Conservation (phyloP, 2,113 vertebrate species). For the Chionis minor region DNA sequence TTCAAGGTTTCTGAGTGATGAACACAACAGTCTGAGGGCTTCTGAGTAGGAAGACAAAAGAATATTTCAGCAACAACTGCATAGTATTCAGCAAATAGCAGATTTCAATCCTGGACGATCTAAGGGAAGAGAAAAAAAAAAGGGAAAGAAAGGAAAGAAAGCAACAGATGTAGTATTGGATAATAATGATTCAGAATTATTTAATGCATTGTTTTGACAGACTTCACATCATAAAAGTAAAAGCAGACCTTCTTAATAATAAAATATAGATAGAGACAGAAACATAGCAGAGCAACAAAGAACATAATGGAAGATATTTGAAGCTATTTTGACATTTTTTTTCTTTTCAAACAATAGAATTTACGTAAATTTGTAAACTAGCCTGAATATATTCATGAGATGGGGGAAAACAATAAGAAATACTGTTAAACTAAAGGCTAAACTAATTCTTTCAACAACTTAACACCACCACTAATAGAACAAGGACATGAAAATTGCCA, state of each 20-base stretch:
- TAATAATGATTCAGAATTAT: slow-evolving; percentile 69
- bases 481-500: neutral
- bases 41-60: neutral
- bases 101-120: slow-evolving; percentile 37
- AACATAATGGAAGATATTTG: slow-evolving; percentile 68
- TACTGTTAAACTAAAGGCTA: neutral
- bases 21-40: neutral
- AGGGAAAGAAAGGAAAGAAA: neutral
- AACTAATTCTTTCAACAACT: neutral
- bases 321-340: slow-evolving; percentile 73
- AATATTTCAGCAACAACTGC: neutral
- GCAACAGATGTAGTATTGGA: slow-evolving; percentile 47
- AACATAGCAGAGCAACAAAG: slow-evolving; percentile 65
- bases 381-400: slow-evolving; percentile 39
- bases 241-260: slow-evolving; percentile 71
- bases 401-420: slow-evolving; percentile 46
- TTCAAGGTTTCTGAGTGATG: neutral
- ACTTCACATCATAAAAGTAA: slow-evolving; percentile 69
- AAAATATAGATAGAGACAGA: slow-evolving; percentile 68
- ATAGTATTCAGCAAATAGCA: neutral
- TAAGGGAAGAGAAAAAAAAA: neutral
- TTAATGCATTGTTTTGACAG: slow-evolving; percentile 80
- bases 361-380: slow-evolving; percentile 67
- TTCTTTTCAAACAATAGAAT: slow-evolving; percentile 60
- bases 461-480: neutral